Conservation (phyloP, 2,888 invertebrate species). For the Gymnosoma rotundatum region DNA sequence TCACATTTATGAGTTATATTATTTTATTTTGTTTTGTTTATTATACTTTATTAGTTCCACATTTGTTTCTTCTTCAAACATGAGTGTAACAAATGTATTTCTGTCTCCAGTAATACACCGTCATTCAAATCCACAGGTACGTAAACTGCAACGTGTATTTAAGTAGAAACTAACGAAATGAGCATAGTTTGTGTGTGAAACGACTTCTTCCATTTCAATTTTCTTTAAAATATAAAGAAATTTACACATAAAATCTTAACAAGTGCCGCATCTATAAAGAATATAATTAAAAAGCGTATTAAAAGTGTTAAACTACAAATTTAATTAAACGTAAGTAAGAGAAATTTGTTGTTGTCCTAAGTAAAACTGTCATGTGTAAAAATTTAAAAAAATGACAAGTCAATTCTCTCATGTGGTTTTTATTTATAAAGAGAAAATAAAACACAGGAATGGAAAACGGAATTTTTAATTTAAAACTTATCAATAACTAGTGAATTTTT, state of each 20-base stretch:
- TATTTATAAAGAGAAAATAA: neutral
- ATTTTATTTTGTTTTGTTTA: constrained; percentile 15
- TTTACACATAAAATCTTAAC: neutral
- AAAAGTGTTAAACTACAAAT: constrained; percentile 4
- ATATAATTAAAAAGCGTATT: neutral
- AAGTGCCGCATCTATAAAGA: neutral
- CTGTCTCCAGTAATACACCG: constrained; percentile 39
- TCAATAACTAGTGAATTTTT: too few species aligned
- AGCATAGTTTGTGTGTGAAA: neutral
- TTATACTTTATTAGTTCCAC: constrained; percentile 5
- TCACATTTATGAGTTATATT: neutral
- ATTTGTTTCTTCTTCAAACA: neutral
- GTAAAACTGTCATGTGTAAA: constrained; percentile 1
- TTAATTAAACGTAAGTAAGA: constrained; percentile 43
- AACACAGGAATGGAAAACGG: too few species aligned
- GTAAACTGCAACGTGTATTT: neutral
- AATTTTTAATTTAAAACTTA: too few species aligned
- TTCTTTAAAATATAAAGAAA: neutral
- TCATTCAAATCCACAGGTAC: constrained; percentile 6
- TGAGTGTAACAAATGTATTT: neutral
- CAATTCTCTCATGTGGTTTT: neutral
- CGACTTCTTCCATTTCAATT: neutral
- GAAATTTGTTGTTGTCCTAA: neutral
- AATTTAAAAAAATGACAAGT: neutral
- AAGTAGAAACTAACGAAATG: neutral